Percentiles rank a stretch among this genome's conserved stretches.
Evolutionary conservation across 2,888 invertebrate genomes (phyloP).

Genomic region (Polyommatus iphigenia): DNA sequence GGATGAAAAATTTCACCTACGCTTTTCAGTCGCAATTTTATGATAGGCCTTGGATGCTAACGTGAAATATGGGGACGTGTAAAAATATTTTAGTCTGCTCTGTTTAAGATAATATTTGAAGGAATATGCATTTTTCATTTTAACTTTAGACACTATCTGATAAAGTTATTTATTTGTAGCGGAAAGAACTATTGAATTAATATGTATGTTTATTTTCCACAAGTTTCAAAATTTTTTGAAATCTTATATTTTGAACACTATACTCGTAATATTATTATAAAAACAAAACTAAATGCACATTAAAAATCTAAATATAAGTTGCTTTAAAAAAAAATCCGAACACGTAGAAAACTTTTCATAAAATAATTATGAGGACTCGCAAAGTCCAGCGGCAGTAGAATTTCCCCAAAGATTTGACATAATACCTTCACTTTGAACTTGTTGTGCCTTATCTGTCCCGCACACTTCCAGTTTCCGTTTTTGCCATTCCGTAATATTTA

Average conservation of each 20-base stretch:
- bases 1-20: not conserved
- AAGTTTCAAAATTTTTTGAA: too few relatives aligned
- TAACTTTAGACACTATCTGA: too few relatives aligned
- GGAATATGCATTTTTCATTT: too few relatives aligned
- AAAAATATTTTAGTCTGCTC: not conserved
- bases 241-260: too few relatives aligned
- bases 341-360: not conserved
- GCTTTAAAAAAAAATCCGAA: not conserved
- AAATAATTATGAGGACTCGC: not conserved
- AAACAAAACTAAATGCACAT: not conserved
- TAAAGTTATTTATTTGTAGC: too few relatives aligned
- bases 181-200: too few relatives aligned
- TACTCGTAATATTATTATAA: too few relatives aligned
- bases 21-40: not conserved
- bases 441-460: not conserved
- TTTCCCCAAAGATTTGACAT: slow-evolving; percentile 21
- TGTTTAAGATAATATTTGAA: too few relatives aligned
- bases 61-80: not conserved
- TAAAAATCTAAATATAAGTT: not conserved
- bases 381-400: slow-evolving; percentile 7
- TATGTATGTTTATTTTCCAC: too few relatives aligned
- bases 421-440: slow-evolving; percentile 9
- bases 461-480: not conserved
- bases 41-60: not conserved
- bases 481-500: slow-evolving; percentile 11